Evolutionary conservation across 2,113 vertebrate species (phyloP), one percentile per base, ranked within the genome.

Genomic region (Myiopsitta monachus): DNA sequence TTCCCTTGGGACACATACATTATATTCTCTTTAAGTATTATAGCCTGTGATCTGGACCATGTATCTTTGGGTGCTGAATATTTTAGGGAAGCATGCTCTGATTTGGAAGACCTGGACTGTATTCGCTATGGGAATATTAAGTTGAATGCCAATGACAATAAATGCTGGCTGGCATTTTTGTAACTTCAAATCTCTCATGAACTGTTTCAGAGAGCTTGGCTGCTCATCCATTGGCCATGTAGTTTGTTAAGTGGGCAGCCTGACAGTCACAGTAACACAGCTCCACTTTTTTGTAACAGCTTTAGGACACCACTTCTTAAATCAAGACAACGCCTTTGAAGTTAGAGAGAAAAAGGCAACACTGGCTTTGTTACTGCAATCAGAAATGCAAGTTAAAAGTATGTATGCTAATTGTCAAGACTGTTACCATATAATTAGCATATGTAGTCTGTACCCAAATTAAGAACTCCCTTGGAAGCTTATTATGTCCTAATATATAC

Each of bases 241-340:
- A 59, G 64, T 70, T 57, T 81, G 75, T 81, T 75, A 94, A 66
- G n/a, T 21, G 73, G 83, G 82, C 76, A 95, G 76, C 64, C 68
- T 75, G 79, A 88, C 90, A 92, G 73, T 30, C 3, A 2, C 72
- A 46, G n/a, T 24, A 74, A 63, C 24, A 51, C 38, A 74, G 82
- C 82, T 86, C 90, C 72, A 55, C 74, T 74, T 95, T 83, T 72
- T 74, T 46, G 4, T 54, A 85, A 90, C n/a, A 46, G 78, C 83
- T 90, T 80, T 23, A 80, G 75, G 84, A 88, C 51, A 81, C 24
- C 3, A 0, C 66, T 88, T 87, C 83, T 83, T 88, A 96, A 93
- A 86, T 93, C 90, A 92, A 91, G 90, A 86, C 76, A 55, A 72
- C 55, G 88, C 57, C 92, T 93, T 90, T 82, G 86, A 96, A 90